Conservation (phyloP, 2,797 vertebrate species). For the Atherinosoma microstoma region DNA sequence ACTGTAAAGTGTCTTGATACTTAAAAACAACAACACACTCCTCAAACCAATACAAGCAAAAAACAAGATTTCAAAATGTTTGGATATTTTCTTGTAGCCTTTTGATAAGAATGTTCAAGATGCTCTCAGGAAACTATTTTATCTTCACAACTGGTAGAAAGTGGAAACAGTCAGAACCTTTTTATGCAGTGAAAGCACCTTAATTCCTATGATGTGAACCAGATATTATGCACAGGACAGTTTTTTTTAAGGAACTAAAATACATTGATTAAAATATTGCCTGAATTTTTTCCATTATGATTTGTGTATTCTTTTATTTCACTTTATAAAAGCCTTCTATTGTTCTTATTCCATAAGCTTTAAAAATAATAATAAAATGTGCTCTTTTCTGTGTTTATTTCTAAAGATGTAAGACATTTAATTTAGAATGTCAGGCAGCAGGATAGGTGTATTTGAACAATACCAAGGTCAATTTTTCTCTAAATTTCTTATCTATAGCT, state of each 20-base stretch:
- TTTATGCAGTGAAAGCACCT: no score
- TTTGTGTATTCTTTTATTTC: not conserved
- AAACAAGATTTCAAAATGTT: no score
- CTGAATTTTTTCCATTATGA: not conserved
- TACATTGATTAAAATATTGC: not conserved
- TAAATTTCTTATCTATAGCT: not conserved
- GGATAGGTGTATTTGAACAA: not conserved
- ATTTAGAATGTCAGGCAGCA: not conserved
- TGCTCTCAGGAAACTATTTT: no score
- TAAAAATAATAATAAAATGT: not conserved
- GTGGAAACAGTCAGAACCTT: no score
- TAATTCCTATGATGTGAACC: no score
- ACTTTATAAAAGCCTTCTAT: not conserved
- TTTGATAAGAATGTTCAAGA: no score
- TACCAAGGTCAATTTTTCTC: not conserved
- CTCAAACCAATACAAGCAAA: no score
- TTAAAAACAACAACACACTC: no score
- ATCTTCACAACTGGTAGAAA: no score
- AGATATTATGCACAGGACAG: no score
- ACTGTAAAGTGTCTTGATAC: not conserved
- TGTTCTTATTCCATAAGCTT: not conserved
- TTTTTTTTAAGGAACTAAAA: no score
- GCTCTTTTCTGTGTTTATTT: not conserved
- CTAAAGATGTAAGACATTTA: not conserved
- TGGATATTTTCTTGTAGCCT: no score